Evolutionary conservation across 2,113 vertebrate species (phyloP), one percentile per base, ranked within the genome.

Genomic region (Hepsetus odoe): DNA sequence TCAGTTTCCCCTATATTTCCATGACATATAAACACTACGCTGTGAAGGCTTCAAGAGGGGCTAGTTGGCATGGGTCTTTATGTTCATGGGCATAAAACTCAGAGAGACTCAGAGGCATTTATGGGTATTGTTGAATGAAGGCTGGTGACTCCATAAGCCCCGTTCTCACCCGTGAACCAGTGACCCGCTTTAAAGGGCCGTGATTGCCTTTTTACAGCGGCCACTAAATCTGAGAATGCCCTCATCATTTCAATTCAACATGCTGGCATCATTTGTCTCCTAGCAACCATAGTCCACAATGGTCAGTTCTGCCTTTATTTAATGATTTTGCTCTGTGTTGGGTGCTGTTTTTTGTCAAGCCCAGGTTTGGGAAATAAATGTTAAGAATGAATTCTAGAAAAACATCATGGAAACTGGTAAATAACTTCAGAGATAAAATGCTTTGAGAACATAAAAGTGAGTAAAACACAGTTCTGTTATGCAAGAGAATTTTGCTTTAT

Each of bases 171-270:
- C 78, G 73, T 90, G 88, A 92, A 89, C 90, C 84, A 80, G 85
- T 84, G 90, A 89, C 89, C 90, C 88, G 88, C 85, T 88, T 89
- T 89, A 88, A 92, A 82, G 75, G 87, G 84, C 86, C 72, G 72
- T 92, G 91, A 92, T 91, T 90, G 88, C 89, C 74, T 90, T 90
- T 91, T 88, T 88, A 91, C 85, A 80, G 78, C 64, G 62, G 70
- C 58, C 84, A 88, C 81, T 90, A 90, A 87, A 90, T 91, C 89
- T 80, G 28, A 74, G 51, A 70, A 16, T 32, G 65, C 82, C 68
- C 72, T 83, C 49, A 24, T 72, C 65, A 42, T 33, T 22, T 80
- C 73, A 68, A 22, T 76, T 80, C 84, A 82, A 81, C 80, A 55
- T 65, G 72, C 32, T 64, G 22, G 18, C 53, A 70, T 76, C 33